Evolutionary conservation across 2,888 invertebrate genomes (phyloP).

Genomic region (Conops quadrifasciatus): DNA sequence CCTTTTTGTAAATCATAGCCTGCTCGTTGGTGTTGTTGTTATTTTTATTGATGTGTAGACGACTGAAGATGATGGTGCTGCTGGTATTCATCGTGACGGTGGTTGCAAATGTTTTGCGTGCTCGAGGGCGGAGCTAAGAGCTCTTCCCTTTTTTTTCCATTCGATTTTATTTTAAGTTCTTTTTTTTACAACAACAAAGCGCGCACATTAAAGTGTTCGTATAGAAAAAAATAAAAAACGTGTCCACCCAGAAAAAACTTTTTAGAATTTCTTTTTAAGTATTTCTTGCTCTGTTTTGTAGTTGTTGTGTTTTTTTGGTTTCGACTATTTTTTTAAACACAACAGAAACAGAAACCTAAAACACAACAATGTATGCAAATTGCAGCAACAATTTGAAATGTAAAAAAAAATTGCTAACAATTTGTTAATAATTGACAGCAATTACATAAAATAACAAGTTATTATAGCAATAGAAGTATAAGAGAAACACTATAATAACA

Average conservation of each 20-base stretch:
- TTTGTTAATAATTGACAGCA: slow-evolving; percentile 35
- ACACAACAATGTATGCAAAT: slow-evolving; percentile 18
- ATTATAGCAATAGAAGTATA: slow-evolving; percentile 32
- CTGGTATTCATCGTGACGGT: neutral
- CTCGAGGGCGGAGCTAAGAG: slow-evolving; percentile 12
- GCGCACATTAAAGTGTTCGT: neutral
- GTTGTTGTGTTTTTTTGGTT: slow-evolving; percentile 2
- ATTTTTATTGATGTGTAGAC: neutral
- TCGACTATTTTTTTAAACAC: neutral
- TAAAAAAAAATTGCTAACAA: slow-evolving; percentile 30
- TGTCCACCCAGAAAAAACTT: no score
- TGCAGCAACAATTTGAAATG: slow-evolving; percentile 25
- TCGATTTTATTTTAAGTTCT: neutral
- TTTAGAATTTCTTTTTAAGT: neutral
- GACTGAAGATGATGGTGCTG: slow-evolving; percentile 16
- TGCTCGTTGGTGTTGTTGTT: neutral
- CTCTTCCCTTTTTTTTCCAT: neutral
- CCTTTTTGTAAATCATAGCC: neutral
- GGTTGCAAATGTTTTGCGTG: slow-evolving; percentile 3
- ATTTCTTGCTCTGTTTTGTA: neutral
- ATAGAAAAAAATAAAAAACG: no score
- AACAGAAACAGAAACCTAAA: neutral
- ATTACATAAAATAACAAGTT: slow-evolving; percentile 36
- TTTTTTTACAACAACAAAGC: neutral
- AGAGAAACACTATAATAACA: slow-evolving; percentile 28